Evolutionary conservation across 1,140 invertebrate genomes (phyloP).

Genomic region (Tigriopus japonicus): DNA sequence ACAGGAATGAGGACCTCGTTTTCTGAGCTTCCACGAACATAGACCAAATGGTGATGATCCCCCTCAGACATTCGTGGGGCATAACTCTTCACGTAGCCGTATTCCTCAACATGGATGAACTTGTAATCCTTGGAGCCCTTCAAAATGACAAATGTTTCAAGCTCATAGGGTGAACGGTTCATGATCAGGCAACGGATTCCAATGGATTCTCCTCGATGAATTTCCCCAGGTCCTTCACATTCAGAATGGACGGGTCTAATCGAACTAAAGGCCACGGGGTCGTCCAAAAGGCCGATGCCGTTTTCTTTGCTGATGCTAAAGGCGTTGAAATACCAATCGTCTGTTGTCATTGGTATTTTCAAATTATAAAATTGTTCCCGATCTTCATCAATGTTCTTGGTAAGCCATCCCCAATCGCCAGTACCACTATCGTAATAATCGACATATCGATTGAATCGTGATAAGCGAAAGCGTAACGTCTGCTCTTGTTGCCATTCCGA

Average conservation of each 20-base stretch:
- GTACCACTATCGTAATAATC: conserved; percentile 28
- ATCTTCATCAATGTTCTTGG: conserved; percentile 26
- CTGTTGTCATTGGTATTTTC: conserved; percentile 23
- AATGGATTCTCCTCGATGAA: conserved; percentile 20
- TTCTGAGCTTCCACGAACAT: conserved; percentile 23
- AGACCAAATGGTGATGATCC: conserved; percentile 31
- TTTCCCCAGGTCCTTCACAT: conserved; percentile 19
- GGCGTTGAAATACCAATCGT: conserved; percentile 28
- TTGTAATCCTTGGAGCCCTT: conserved; percentile 29
- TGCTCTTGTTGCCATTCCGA: conserved; percentile 1
- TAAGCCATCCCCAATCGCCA: conserved; percentile 29
- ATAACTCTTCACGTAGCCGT: conserved; percentile 34
- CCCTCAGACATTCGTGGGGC: conserved; percentile 24
- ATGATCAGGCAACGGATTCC: conserved; percentile 19
- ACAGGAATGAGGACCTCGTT: conserved; percentile 27
- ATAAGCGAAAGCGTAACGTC: conserved; percentile 14
- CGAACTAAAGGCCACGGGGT: conserved; percentile 17
- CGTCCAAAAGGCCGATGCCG: conserved; percentile 21
- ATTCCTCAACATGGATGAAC: conserved; percentile 35
- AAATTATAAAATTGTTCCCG: conserved; percentile 25
- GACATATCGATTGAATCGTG: conserved; percentile 16
- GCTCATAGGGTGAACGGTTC: conserved; percentile 18
- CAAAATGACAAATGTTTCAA: conserved; percentile 27
- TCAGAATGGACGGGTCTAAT: conserved; percentile 19
- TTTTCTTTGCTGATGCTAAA: conserved; percentile 26